Base-by-base conservation (phyloP, 2,888 invertebrate genomes). In the Penaeus monodon region DNA sequence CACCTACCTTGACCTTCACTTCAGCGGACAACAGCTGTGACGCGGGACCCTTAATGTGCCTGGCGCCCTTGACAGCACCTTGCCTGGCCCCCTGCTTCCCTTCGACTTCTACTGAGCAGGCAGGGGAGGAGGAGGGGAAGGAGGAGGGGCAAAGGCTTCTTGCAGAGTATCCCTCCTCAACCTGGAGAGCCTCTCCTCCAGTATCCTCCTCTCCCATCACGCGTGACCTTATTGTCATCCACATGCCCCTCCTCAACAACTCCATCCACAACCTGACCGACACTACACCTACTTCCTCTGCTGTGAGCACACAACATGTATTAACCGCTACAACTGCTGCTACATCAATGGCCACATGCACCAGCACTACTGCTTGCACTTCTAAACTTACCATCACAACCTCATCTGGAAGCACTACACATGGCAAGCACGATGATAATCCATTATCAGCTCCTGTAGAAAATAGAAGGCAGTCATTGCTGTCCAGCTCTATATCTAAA, bases 21-120 rank as follows among this genome's bases (percentile, higher is more conserved):
- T 84, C 84, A 84, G 84, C 84, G 84, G 84, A 77, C 84, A 77
- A 63, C 68, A 84, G 84, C 84, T 65, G 83, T 84, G 84, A 84
- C 66, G 84, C 64, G 65, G 68, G 84, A 84, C 78, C 78, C 66
- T 29, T 84, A 77, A 84, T 38, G 77, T 24, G 70, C 73, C 81
- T 73, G 33, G 57, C 68, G 44, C 81, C 24, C 66, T n/a, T 22
- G 14, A 68, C 68, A 68, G 44, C 27, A n/a, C 57, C 70, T 63
- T 84, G 84, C 68, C 84, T 84, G 66, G 63, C 66, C 63, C 84
- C 84, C 68, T 84, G 84, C 78, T 77, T 77, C 64, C 81, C 80
- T 66, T 22, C 29, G 12, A 63, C 80, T 68, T 44, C 44, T 29
- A 22, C 49, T 49, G 38, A 49, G 81, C 66, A 81, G 81, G 81